A percentile compares a stretch with the other conserved stretches of the same genome.
phyloP scores from a whole-genome alignment of 2,113 vertebrate genomes.

The Acanthisitta chloris region DNA sequence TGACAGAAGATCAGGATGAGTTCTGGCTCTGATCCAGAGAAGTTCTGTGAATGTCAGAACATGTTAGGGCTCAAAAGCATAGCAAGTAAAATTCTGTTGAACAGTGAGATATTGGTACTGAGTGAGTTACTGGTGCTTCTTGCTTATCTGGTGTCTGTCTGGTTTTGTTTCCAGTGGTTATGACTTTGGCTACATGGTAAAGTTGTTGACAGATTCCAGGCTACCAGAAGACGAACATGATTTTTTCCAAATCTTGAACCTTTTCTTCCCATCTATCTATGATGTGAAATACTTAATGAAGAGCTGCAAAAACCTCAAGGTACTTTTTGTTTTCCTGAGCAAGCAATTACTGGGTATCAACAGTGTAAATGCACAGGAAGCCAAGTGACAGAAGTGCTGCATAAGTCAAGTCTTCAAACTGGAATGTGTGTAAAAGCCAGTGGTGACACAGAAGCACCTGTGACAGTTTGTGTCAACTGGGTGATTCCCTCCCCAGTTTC shows the following conservation, averaged over 20 bases:
- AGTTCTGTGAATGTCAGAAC: neutral
- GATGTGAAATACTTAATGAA: conserved; percentile 99
- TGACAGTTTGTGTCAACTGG: neutral
- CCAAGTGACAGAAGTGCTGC: neutral
- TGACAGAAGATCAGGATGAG: neutral
- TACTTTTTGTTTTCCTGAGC: conserved; percentile 49
- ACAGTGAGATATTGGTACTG: neutral
- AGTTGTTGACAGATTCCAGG: conserved; percentile 91
- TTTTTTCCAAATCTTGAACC: conserved; percentile 96
- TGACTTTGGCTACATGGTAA: conserved; percentile 98
- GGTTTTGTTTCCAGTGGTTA: conserved; percentile 82
- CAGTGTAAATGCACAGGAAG: neutral
- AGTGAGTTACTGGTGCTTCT: neutral
- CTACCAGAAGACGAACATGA: conserved; percentile 96
- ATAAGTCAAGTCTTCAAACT: neutral
- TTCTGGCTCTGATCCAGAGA: neutral
- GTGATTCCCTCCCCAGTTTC: neutral
- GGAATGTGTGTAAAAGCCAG: neutral
- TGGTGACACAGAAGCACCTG: neutral
- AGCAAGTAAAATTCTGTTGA: neutral
- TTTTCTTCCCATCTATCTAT: conserved; percentile 98
- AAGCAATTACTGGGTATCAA: neutral
- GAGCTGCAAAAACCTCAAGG: conserved; percentile 99
- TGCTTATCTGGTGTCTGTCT: neutral
- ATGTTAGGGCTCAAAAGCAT: neutral